Base-by-base conservation (phyloP, 2,113 vertebrate species). In the Tenrec ecaudatus region DNA sequence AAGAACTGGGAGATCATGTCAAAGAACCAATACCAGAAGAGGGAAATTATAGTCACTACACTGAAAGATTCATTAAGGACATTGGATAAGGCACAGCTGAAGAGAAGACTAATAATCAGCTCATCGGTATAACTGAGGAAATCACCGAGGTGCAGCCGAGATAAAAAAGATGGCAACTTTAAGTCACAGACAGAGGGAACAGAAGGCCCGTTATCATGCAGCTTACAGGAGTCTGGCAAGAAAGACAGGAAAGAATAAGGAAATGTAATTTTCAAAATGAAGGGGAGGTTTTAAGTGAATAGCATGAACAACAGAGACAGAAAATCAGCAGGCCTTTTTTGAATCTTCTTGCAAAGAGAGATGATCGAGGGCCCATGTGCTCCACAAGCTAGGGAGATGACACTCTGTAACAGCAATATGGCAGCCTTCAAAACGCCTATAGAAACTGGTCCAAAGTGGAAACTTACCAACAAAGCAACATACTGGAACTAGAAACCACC, bases 381-480 rank as follows among this genome's bases (percentile, higher is more conserved):
- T 10, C 60, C 57, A 89, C 57, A 78, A 81, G 58, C 25, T 71
- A 29, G 80, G 62, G 38, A 95, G 83, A 85, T 86, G n/a, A 25
- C 7, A 69, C 27, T 20, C 11, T 71, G 2, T 31, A 36, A 73
- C 68, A 57, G 23, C 47, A 58, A 80, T 31, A n/a, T 71, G 25
- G 27, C 89, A 27, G 53, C 82, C 71, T 40, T 27, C 78, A 87
- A 90, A 87, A 78, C 71, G 82, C 73, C 81, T 40, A 36, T 57
- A 93, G 75, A 85, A 76, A 89, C 60, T 38, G 78, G 84, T 12
- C 66, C 81, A 90, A 85, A 77, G 40, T 43, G 43, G 36, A 38
- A 17, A 80, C 36, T 69, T 75, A 40, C 64, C 91, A 79, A 71
- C 47, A 31, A 62, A 90, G 78, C 88, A 73, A 68, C 38, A 31